Evolutionary conservation across 2,113 vertebrate species (phyloP).

Genomic region (Chitala chitala): DNA sequence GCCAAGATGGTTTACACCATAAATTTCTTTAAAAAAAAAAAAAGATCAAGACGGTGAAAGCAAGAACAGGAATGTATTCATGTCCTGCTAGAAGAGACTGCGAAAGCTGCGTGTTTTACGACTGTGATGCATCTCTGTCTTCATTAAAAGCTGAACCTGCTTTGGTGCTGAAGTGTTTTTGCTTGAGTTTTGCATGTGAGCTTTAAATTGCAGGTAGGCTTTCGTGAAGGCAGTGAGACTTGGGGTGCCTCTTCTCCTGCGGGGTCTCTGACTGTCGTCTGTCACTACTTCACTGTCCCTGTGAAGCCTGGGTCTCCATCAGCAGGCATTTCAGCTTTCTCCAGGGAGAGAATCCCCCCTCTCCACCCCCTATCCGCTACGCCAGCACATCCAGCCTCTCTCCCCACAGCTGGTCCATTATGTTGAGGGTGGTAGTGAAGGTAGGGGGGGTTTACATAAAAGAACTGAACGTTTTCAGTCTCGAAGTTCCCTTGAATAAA

Average conservation of each 20-base stretch:
- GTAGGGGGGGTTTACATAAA: conserved; percentile 53
- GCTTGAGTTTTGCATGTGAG: neutral
- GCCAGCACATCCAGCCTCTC: conserved; percentile 41
- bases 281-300: conserved; percentile 47
- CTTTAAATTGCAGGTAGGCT: neutral
- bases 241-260: neutral
- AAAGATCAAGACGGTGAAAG: neutral
- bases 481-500: conserved; percentile 64
- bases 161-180: neutral
- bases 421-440: conserved; percentile 37
- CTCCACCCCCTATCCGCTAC: conserved; percentile 34
- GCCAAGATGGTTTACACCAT: neutral
- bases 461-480: conserved; percentile 50
- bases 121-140: neutral
- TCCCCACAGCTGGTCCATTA: conserved; percentile 43
- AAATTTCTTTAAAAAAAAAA: neutral
- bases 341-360: conserved; percentile 52
- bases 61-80: neutral
- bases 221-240: neutral
- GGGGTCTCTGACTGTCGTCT: conserved; percentile 26
- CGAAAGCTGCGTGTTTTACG: neutral
- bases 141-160: neutral
- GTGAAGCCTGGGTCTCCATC: conserved; percentile 48
- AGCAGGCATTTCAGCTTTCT: conserved; percentile 52
- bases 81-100: neutral